phyloP scores from a whole-genome alignment of 2,113 vertebrate genomes.

The Picathartes gymnocephalus region DNA sequence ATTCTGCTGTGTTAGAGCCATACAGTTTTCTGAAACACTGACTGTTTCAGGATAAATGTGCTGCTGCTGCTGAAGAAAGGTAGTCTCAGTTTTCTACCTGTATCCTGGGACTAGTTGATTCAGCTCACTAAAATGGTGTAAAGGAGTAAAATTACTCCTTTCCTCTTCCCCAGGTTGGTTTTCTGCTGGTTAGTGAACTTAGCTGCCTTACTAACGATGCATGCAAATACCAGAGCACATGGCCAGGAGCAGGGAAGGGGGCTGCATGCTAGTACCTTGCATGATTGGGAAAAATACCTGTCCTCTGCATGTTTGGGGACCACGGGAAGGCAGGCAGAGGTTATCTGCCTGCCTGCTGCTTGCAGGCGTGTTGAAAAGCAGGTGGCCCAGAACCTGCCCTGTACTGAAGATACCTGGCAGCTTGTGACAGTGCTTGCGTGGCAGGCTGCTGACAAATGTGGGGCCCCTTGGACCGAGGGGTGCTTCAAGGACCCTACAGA shows the following conservation, averaged over 20 bases:
- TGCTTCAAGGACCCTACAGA: neutral
- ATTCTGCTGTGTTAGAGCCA: neutral
- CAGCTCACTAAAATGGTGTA: neutral
- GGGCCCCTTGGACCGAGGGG: neutral
- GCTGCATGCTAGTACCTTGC: neutral
- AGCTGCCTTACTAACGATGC: neutral
- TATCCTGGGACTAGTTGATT: neutral
- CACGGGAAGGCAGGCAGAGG: neutral
- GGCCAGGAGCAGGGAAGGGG: neutral
- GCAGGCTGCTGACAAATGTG: neutral
- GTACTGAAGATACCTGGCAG: neutral
- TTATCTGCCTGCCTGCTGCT: neutral
- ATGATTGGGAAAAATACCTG: neutral
- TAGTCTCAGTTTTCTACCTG: neutral
- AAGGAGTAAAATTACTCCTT: neutral
- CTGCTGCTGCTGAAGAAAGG: neutral
- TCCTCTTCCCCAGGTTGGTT: neutral
- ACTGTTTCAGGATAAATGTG: neutral
- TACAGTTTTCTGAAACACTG: neutral
- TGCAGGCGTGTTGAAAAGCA: neutral
- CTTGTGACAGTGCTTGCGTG: neutral
- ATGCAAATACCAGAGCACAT: neutral
- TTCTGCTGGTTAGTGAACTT: neutral
- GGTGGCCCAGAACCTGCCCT: neutral
- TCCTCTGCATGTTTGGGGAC: neutral